These are phyloP conservation scores for Psephotus haematonotus DNA, from an alignment of 2,113 vertebrate genomes.

Conservation along the genomic window DNA sequence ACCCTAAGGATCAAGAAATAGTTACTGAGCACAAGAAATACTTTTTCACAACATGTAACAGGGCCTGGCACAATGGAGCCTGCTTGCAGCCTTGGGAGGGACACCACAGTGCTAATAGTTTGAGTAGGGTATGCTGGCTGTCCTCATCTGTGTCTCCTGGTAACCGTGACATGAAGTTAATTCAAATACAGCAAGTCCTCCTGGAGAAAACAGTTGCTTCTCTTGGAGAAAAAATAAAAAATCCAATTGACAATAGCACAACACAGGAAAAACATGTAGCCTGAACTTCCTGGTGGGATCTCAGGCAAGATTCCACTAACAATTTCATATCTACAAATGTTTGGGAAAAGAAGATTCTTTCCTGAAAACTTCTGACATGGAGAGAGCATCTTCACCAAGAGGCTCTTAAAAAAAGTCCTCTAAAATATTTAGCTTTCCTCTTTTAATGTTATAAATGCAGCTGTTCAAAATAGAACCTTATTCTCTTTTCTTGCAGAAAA, in stretches of 20 bases:
- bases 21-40: not conserved
- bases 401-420: not conserved
- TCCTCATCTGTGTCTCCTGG: not conserved
- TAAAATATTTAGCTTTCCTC: not conserved
- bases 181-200: not conserved
- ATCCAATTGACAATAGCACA: not conserved
- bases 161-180: not conserved
- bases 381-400: not conserved
- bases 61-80: not conserved
- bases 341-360: not conserved
- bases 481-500: not conserved
- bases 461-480: not conserved
- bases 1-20: constrained; percentile 55
- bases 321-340: not conserved
- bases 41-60: not conserved
- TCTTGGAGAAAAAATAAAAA: not conserved
- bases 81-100: not conserved
- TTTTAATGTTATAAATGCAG: not conserved
- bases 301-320: not conserved
- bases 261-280: not conserved
- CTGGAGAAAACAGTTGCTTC: not conserved
- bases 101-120: not conserved
- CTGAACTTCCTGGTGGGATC: not conserved
- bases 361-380: not conserved
- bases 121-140: not conserved